phyloP scores from a whole-genome alignment of 1,140 invertebrate species.

The Coelopa frigida region DNA sequence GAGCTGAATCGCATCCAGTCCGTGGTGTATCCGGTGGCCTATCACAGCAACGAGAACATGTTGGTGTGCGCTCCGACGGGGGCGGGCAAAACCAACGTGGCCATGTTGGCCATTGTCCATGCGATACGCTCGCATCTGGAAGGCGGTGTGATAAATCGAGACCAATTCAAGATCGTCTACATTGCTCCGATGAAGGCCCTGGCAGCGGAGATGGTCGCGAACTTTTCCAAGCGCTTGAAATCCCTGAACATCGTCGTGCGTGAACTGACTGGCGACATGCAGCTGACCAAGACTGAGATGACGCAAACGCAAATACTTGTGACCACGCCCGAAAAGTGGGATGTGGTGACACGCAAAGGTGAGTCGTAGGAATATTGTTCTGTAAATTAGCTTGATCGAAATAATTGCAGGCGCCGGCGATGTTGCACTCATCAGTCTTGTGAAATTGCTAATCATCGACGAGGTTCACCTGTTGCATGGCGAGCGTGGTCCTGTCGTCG shows the following conservation, averaged over 20 bases:
- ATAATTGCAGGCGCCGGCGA: constrained; percentile 59
- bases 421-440: constrained; percentile 80
- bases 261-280: constrained; percentile 98
- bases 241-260: constrained; percentile 62
- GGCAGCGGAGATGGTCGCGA: constrained; percentile 95
- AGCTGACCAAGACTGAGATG: constrained; percentile 91
- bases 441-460: constrained; percentile 94
- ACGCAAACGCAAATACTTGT: constrained; percentile 95
- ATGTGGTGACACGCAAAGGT: constrained; percentile 95
- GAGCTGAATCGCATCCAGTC: constrained; percentile 91
- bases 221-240: constrained; percentile 76
- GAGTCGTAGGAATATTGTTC: neutral
- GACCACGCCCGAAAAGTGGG: constrained; percentile 99
- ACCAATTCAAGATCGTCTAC: constrained; percentile 98
- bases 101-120: constrained; percentile 85
- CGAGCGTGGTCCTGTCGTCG: constrained; percentile 95
- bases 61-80: constrained; percentile 94
- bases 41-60: constrained; percentile 95
- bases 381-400: neutral
- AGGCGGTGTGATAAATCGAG: constrained; percentile 71
- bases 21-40: constrained; percentile 91
- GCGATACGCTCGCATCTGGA: constrained; percentile 80
- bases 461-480: constrained; percentile 97
- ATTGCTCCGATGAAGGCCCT: constrained; percentile 99
- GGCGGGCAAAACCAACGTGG: constrained; percentile 98